Evolutionary conservation across 2,113 vertebrate species (phyloP).

Genomic region (Mesitornis unicolor): DNA sequence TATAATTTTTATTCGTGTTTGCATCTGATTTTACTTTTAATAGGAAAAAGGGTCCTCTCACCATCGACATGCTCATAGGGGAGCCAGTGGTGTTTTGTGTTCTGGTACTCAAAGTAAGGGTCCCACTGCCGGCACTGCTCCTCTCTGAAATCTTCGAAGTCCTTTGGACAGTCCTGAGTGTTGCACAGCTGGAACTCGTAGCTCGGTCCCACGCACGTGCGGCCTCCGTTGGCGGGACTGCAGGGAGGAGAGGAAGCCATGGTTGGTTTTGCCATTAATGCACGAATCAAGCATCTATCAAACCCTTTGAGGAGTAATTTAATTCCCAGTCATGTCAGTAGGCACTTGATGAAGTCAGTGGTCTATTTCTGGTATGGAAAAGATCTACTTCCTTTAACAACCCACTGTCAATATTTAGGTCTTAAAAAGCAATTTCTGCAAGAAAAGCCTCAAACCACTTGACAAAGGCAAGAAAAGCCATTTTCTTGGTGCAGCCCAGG

Average conservation of each 20-base stretch:
- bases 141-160: constrained; percentile 86
- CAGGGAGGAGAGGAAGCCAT: background rate
- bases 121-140: constrained; percentile 90
- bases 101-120: constrained; percentile 85
- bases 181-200: constrained; percentile 95
- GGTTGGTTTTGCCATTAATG: background rate
- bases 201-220: constrained; percentile 82
- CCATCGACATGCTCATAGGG: constrained; percentile 91
- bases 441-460: background rate
- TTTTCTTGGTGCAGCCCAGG: background rate
- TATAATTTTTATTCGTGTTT: background rate
- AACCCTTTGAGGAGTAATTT: background rate
- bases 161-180: constrained; percentile 84
- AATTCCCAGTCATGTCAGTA: background rate
- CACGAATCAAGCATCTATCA: fast-evolving
- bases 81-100: constrained; percentile 90
- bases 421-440: background rate
- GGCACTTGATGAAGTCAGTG: background rate
- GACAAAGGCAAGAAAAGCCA: background rate
- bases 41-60: constrained; percentile 60
- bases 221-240: constrained; percentile 92
- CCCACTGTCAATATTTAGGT: fast-evolving
- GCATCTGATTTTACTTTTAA: background rate
- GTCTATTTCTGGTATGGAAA: background rate
- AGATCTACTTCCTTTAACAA: background rate